These are phyloP conservation scores for Pollenia amentaria DNA, from an alignment of 2,888 invertebrate genomes.

Conservation along the genomic window DNA sequence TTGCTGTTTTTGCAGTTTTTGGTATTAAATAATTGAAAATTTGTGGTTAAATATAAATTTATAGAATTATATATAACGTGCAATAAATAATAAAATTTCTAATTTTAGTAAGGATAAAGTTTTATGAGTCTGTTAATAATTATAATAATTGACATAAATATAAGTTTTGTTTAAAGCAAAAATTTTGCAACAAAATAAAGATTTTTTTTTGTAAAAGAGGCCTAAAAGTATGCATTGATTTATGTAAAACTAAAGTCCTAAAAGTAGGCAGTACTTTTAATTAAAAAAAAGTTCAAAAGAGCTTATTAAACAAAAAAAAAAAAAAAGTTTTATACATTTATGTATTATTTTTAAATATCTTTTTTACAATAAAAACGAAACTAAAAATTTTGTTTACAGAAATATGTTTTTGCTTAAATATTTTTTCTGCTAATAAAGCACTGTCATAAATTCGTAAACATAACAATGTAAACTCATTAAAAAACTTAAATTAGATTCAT, in stretches of 20 bases:
- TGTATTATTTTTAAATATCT: no score
- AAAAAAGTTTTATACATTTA: no score
- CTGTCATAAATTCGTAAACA: neutral
- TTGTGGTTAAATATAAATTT: slow-evolving; percentile 41
- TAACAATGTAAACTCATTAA: slow-evolving; percentile 35
- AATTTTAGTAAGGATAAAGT: slow-evolving; percentile 24
- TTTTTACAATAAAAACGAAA: no score
- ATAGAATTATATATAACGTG: slow-evolving; percentile 1
- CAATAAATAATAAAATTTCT: slow-evolving; percentile 19
- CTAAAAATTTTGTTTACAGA: neutral
- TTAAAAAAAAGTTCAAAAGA: neutral
- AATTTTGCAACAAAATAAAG: neutral
- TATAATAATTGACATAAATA: slow-evolving; percentile 42
- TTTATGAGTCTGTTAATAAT: slow-evolving; percentile 18
- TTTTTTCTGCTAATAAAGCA: neutral
- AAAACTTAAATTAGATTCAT: slow-evolving; percentile 38
- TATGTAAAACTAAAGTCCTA: neutral
- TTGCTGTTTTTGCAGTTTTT: neutral
- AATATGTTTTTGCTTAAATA: neutral
- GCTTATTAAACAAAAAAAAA: no score
- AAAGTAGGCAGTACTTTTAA: slow-evolving; percentile 7
- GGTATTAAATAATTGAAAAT: slow-evolving; percentile 63
- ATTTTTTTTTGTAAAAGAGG: neutral
- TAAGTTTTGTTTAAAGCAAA: slow-evolving; percentile 22
- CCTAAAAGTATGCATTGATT: slow-evolving; percentile 5